phyloP scores from a whole-genome alignment of 2,888 invertebrate genomes.

The Aleiodes testaceus region DNA sequence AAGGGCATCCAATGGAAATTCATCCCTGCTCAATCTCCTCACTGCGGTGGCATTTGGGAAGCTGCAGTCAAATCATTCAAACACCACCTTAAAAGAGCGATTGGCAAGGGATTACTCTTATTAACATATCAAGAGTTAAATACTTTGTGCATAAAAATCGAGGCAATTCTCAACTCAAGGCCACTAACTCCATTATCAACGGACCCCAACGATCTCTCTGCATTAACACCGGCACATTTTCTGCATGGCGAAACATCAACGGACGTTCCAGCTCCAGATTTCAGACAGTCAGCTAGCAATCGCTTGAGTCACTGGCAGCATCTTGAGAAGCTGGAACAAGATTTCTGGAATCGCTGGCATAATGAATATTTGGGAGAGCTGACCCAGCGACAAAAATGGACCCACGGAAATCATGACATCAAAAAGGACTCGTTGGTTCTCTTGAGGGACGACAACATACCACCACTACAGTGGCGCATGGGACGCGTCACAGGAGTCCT shows the following conservation, averaged over 20 bases:
- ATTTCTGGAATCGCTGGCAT: slow-evolving; percentile 30
- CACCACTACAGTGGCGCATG: slow-evolving; percentile 31
- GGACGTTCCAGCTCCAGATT: slow-evolving; percentile 21
- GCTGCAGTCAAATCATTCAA: slow-evolving; percentile 58
- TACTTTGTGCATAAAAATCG: slow-evolving; percentile 55
- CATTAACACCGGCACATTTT: slow-evolving; percentile 61
- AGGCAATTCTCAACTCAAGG: slow-evolving; percentile 57
- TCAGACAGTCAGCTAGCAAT: neutral
- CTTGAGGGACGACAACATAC: slow-evolving; percentile 16
- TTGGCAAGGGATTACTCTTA: slow-evolving; percentile 47
- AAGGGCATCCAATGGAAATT: slow-evolving; percentile 35
- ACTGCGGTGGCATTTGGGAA: slow-evolving; percentile 60
- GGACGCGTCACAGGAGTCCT: slow-evolving; percentile 2
- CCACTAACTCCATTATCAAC: slow-evolving; percentile 53
- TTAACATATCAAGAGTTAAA: slow-evolving; percentile 56
- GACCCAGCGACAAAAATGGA: neutral
- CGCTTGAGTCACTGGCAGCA: slow-evolving; percentile 15
- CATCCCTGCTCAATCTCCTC: slow-evolving; percentile 12
- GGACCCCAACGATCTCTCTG: slow-evolving; percentile 49
- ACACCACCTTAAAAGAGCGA: slow-evolving; percentile 48
- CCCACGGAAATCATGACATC: neutral
- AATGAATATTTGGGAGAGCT: slow-evolving; percentile 11
- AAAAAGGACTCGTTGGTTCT: slow-evolving; percentile 27
- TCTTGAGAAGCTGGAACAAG: slow-evolving; percentile 19
- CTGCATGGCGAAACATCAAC: slow-evolving; percentile 48